Base-by-base conservation (phyloP, 2,888 invertebrate species). In the Tetragonisca angustula region DNA sequence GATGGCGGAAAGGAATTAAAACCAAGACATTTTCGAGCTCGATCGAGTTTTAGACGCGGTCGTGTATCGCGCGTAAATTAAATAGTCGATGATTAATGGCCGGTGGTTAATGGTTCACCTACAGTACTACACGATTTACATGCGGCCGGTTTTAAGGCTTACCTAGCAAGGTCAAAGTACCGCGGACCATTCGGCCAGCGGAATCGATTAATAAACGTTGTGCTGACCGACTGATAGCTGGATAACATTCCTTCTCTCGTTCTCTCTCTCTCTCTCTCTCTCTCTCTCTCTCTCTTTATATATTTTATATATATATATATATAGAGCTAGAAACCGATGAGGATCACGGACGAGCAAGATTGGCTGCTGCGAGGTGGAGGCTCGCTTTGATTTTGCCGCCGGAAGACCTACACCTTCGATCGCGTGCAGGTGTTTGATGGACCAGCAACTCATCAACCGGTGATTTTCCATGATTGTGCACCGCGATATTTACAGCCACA, bases 141-240 rank as follows among this genome's bases (percentile, higher is more conserved):
- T 76, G 84, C 84, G 86, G 87, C 75, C 87, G 86, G 83, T 85
- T 87, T 85, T 87, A 85, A 79, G 89, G 85, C 88, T 86, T 85
- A 89, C 49, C 79, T 79, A 79, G 59, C 90, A 89, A 89, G 88
- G 90, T 87, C 84, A 81, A 78, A 84, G 88, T 79, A 85, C 87
- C 85, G 78, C 79, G 79, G 24, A 52, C 54, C 74, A 77, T 56
- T 79, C 78, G 65, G 82, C 93, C 52, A 93, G 93, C 92, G 92
- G 43, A 93, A 92, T 93, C 91, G 94, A 93, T 94, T 93, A 94
- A 94, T 94, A 93, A 94, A 91, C 90, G 89, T 43, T 43, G 43
- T 43, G 43, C 92, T 91, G 88, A 91, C 90, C 92, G 92, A 75
- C 86, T 61, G 85, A 88, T 87, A 87, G 76, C 70, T 76, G 43